These are phyloP conservation scores for Calypte anna DNA, from an alignment of 2,113 vertebrate species.

Conservation along the genomic window DNA sequence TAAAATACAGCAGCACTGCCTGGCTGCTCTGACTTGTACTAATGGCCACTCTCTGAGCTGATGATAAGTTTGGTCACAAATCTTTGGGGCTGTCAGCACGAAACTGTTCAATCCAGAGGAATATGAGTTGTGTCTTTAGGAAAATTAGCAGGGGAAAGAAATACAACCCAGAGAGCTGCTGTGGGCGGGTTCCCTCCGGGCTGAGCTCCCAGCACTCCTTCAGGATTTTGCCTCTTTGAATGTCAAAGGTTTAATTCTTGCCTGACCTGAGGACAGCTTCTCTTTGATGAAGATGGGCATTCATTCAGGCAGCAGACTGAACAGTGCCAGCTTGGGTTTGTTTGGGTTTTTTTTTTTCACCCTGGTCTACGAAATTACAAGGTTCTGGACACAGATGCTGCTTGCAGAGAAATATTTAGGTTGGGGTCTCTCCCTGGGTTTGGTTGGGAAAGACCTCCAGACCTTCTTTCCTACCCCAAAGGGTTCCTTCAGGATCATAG, in stretches of 20 bases:
- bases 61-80: constrained; percentile 61
- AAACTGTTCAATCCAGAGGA: constrained; percentile 60
- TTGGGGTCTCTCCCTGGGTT: background rate
- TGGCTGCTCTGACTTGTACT: background rate
- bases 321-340: background rate
- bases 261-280: background rate
- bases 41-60: background rate
- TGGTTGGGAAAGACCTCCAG: background rate
- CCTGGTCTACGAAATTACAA: background rate
- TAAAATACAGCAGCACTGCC: constrained; percentile 21
- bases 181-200: background rate
- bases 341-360: background rate
- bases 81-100: constrained; percentile 47
- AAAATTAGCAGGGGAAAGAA: constrained; percentile 61
- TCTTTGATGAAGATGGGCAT: background rate
- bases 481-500: background rate
- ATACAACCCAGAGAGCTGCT: background rate
- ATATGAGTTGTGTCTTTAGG: constrained; percentile 57
- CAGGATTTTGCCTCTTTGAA: background rate
- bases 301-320: background rate
- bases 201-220: background rate
- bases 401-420: accelerated
- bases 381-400: accelerated
- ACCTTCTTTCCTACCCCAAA: background rate
- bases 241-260: background rate